Evolutionary conservation across 2,888 invertebrate genomes (phyloP).

Genomic region (Pseudococcus jackbeardsleyi): DNA sequence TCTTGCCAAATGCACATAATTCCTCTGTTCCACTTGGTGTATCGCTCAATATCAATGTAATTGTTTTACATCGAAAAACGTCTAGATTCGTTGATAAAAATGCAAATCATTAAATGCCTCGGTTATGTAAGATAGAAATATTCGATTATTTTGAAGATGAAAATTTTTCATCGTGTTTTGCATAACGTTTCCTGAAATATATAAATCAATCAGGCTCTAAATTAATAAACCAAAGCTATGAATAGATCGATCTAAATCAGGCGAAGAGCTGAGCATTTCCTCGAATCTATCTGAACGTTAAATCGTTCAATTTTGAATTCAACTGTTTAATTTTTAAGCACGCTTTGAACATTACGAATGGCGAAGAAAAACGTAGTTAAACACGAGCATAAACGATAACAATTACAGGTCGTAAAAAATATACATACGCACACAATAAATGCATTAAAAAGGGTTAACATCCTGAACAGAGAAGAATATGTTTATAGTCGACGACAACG

Average conservation of each 20-base stretch:
- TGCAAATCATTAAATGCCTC: slow-evolving; percentile 35
- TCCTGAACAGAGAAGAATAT: too few species aligned
- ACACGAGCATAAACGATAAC: neutral
- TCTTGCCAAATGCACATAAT: slow-evolving; percentile 38
- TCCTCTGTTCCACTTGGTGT: slow-evolving; percentile 34
- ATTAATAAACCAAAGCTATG: neutral
- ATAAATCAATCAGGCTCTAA: neutral
- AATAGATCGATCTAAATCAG: neutral
- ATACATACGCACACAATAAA: neutral
- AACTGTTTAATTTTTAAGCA: neutral
- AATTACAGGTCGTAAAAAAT: neutral
- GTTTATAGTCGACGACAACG: too few species aligned
- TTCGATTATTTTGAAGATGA: slow-evolving; percentile 3
- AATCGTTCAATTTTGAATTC: neutral
- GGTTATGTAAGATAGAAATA: slow-evolving; percentile 22
- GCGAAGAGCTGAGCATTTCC: neutral
- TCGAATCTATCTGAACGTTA: neutral
- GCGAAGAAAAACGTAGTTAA: neutral
- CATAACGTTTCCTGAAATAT: neutral
- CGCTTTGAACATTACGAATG: neutral
- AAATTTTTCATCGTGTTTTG: neutral
- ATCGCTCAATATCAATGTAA: slow-evolving; percentile 36
- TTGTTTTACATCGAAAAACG: slow-evolving; percentile 19
- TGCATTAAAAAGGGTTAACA: neutral
- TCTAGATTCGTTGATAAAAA: neutral